phyloP scores from a whole-genome alignment of 2,113 vertebrate genomes.

The Polyodon spathula region DNA sequence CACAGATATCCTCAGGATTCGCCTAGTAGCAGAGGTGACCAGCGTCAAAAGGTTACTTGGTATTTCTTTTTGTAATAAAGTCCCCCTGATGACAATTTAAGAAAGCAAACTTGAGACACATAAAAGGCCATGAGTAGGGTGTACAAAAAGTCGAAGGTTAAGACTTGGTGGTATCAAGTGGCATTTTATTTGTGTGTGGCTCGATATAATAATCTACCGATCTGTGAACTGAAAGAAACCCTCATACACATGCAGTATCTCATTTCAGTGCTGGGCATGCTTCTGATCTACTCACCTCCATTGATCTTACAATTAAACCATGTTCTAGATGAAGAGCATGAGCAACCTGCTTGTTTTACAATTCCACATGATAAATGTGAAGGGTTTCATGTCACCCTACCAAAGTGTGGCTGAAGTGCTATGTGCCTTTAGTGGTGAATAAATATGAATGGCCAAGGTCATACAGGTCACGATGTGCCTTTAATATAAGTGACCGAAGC shows the following conservation, averaged over 20 bases:
- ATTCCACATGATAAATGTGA: slow-evolving; percentile 6
- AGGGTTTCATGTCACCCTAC: neutral
- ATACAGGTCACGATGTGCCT: slow-evolving; percentile 44
- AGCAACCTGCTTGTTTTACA: no score
- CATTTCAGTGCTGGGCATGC: neutral
- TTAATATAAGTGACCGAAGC: slow-evolving; percentile 51
- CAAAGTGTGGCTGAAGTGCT: slow-evolving; percentile 13
- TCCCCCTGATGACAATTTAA: slow-evolving; percentile 51
- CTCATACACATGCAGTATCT: no score
- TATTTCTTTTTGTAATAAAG: slow-evolving; percentile 35
- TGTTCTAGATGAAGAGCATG: no score
- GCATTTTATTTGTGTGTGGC: no score
- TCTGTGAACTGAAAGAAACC: no score
- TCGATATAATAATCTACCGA: no score
- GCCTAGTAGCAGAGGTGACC: slow-evolving; percentile 35
- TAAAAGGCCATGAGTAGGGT: slow-evolving; percentile 8
- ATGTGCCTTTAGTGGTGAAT: slow-evolving; percentile 37
- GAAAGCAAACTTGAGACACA: slow-evolving; percentile 63
- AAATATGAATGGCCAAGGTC: slow-evolving; percentile 56
- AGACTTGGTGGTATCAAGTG: no score
- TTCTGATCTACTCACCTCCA: no score
- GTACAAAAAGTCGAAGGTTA: no score
- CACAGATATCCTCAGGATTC: slow-evolving; percentile 29
- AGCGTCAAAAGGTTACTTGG: slow-evolving; percentile 57
- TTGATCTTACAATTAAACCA: no score